Conservation (phyloP, 2,113 vertebrate species). For the Stegastes partitus region DNA sequence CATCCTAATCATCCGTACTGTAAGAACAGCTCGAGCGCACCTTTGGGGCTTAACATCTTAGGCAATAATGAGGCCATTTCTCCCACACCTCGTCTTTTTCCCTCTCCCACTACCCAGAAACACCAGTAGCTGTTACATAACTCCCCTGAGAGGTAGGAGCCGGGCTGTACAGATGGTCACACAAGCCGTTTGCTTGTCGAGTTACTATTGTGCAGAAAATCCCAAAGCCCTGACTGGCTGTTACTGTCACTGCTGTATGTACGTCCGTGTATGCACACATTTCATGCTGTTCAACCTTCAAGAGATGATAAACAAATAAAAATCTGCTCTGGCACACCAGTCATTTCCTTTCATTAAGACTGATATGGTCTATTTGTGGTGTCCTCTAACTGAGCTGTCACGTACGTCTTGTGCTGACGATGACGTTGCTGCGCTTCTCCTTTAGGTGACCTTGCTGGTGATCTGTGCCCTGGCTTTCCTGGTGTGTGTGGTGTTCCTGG, state of each 20-base stretch:
- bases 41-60: slow-evolving; percentile 6
- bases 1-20: not conserved
- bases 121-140: slow-evolving; percentile 66
- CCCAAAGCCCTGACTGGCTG: not conserved
- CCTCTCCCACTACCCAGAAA: slow-evolving; percentile 45
- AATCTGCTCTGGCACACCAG: not conserved
- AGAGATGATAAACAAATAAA: not conserved
- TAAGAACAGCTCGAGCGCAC: slow-evolving; percentile 10
- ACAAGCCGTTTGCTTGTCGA: slow-evolving; percentile 22
- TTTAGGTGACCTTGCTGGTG: slow-evolving; percentile 93
- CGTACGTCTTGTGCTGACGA: not conserved
- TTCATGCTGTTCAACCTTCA: not conserved
- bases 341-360: not conserved
- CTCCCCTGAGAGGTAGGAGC: slow-evolving; percentile 55
- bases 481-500: slow-evolving; percentile 95
- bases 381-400: slow-evolving; percentile 1
- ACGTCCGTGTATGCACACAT: not conserved
- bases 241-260: not conserved
- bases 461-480: slow-evolving; percentile 95
- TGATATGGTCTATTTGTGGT: not conserved
- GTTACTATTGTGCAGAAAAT: slow-evolving; percentile 30
- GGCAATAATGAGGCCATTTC: slow-evolving; percentile 32
- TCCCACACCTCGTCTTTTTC: slow-evolving; percentile 27
- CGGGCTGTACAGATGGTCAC: slow-evolving; percentile 60
- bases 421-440: slow-evolving; percentile 36